phyloP scores from a whole-genome alignment of 2,113 vertebrate species.

The Enhydra lutris region DNA sequence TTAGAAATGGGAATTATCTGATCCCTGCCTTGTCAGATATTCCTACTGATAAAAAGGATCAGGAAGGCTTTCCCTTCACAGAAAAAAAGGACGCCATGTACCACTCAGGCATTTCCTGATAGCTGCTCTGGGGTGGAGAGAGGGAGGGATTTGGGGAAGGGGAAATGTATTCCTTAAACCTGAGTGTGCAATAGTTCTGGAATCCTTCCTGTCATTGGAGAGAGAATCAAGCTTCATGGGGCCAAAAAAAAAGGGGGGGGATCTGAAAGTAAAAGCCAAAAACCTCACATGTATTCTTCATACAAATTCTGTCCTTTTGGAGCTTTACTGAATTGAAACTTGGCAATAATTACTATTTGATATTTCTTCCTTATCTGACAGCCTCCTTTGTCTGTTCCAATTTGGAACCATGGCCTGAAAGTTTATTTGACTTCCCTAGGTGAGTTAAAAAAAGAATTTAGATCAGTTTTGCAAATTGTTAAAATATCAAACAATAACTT shows the following conservation, averaged over 20 bases:
- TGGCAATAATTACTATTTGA: background rate
- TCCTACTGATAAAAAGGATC: background rate
- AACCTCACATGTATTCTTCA: background rate
- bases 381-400: background rate
- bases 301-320: background rate
- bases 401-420: background rate
- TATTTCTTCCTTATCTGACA: background rate
- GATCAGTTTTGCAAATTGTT: background rate
- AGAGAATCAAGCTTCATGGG: background rate
- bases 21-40: background rate
- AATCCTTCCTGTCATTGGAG: background rate
- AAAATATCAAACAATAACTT: conserved; percentile 4
- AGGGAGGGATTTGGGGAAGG: background rate
- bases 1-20: background rate
- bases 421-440: background rate
- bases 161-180: background rate
- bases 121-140: background rate
- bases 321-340: background rate
- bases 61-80: background rate
- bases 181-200: background rate
- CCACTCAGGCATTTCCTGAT: background rate
- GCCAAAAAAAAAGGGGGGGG: background rate
- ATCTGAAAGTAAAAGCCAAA: too few relatives aligned
- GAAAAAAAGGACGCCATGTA: background rate
- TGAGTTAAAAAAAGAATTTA: background rate